Conservation (phyloP, 1,140 invertebrate species). For the Drosophila micromelanica region DNA sequence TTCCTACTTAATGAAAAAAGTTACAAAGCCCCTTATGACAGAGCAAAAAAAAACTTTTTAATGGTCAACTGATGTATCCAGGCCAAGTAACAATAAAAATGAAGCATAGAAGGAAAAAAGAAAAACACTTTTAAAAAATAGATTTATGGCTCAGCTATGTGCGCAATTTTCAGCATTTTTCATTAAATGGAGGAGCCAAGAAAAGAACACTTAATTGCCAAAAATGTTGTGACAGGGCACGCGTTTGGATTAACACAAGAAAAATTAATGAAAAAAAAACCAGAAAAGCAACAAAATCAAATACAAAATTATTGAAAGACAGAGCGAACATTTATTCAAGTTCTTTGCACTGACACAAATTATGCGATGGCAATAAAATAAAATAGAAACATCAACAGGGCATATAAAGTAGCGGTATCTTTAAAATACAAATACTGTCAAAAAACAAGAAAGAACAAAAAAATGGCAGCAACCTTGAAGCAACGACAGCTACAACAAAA, state of each 20-base stretch:
- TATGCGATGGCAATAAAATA: constrained; percentile 25
- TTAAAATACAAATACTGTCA: constrained; percentile 16
- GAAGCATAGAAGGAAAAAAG: not conserved
- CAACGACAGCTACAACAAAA: constrained; percentile 22
- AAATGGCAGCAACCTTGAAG: constrained; percentile 30
- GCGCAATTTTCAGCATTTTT: constrained; percentile 46
- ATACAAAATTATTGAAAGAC: not conserved
- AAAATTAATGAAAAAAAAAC: constrained; percentile 23
- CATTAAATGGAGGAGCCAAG: not conserved
- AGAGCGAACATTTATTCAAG: constrained; percentile 9
- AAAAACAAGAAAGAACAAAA: not conserved
- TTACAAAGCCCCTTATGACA: not conserved
- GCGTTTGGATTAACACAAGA: constrained; percentile 32
- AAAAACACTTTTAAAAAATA: constrained; percentile 26
- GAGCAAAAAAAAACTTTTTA: constrained; percentile 54
- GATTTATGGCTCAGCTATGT: constrained; percentile 53
- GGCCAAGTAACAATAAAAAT: not conserved
- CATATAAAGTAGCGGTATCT: constrained; percentile 34
- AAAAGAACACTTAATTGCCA: constrained; percentile 35
- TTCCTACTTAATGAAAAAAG: not conserved
- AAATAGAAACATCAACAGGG: constrained; percentile 17
- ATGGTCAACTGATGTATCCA: constrained; percentile 46
- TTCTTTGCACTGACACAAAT: constrained; percentile 20
- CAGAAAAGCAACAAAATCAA: not conserved
- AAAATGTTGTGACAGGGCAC: constrained; percentile 35